Evolutionary conservation across 2,888 invertebrate genomes (phyloP).

Genomic region (Drosophila testacea): DNA sequence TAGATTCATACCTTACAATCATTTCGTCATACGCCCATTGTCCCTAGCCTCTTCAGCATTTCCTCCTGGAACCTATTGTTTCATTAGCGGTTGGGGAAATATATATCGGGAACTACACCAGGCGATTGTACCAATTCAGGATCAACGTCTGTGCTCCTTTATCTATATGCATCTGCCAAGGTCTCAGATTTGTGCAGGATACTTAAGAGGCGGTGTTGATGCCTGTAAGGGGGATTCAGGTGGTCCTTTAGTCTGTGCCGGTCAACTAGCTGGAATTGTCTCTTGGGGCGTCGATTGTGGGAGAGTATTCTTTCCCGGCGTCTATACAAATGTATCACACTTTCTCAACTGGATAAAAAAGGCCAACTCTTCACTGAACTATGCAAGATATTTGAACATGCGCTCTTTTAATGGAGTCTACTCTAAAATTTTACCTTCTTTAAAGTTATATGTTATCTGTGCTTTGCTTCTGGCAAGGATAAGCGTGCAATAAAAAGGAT

Average conservation of each 20-base stretch:
- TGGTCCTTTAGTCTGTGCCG: constrained; percentile 41
- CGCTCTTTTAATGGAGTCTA: neutral
- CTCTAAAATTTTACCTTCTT: neutral
- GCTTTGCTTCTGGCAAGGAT: neutral
- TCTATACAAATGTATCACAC: constrained; percentile 46
- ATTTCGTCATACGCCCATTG: constrained; percentile 19
- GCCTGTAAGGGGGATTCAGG: constrained; percentile 52
- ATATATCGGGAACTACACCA: constrained; percentile 15
- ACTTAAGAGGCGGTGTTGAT: constrained; percentile 59
- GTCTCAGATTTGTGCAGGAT: constrained; percentile 64
- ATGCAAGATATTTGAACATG: constrained; percentile 10
- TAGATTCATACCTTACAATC: constrained; percentile 23
- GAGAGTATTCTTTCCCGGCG: constrained; percentile 40
- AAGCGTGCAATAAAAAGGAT: neutral
- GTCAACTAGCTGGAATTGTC: constrained; percentile 33
- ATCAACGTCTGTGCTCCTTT: constrained; percentile 31
- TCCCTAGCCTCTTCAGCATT: neutral
- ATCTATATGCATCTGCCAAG: constrained; percentile 49
- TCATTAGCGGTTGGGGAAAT: constrained; percentile 61
- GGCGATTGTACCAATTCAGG: constrained; percentile 49
- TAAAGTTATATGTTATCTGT: neutral
- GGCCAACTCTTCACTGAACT: constrained; percentile 33
- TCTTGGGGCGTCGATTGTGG: constrained; percentile 55
- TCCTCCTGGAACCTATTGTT: constrained; percentile 38
- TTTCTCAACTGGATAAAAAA: constrained; percentile 31